Percentiles rank a stretch among this genome's conserved stretches.
These are phyloP conservation scores for Barnardius zonarius DNA, from an alignment of 2,113 vertebrate genomes.

Conservation along the genomic window DNA sequence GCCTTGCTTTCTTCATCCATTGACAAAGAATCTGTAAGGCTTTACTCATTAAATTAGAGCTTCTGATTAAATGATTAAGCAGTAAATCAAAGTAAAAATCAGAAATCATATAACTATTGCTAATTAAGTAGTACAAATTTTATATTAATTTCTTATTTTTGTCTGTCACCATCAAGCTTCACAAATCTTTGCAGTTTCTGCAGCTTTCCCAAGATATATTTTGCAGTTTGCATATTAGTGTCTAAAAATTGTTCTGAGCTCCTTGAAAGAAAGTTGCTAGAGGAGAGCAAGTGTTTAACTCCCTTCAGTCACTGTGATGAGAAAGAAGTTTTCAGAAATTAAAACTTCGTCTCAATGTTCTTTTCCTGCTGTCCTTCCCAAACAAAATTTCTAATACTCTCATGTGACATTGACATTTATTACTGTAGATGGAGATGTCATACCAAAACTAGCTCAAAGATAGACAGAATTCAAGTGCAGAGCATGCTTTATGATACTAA, in stretches of 20 bases:
- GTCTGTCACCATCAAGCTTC: background rate
- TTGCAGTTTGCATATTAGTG: background rate
- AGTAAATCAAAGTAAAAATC: slow-evolving; percentile 4
- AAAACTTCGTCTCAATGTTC: background rate
- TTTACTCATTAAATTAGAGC: background rate
- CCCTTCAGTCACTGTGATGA: background rate
- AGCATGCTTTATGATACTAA: background rate
- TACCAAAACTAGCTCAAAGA: background rate
- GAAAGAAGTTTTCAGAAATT: background rate
- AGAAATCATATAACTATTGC: background rate
- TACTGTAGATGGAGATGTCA: background rate
- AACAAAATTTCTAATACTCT: background rate
- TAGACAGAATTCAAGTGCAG: background rate
- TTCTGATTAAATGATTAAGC: slow-evolving; percentile 10
- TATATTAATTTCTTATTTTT: background rate
- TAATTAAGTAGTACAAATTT: background rate
- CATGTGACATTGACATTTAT: background rate
- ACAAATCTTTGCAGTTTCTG: background rate
- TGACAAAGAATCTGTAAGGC: background rate
- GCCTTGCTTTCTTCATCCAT: background rate
- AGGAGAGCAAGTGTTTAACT: background rate
- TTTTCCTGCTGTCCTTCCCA: background rate
- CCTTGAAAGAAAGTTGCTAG: background rate
- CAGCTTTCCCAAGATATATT: background rate
- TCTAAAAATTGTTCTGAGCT: background rate